phyloP scores from a whole-genome alignment of 2,888 invertebrate species.

The Cataglyphis altisquamis region DNA sequence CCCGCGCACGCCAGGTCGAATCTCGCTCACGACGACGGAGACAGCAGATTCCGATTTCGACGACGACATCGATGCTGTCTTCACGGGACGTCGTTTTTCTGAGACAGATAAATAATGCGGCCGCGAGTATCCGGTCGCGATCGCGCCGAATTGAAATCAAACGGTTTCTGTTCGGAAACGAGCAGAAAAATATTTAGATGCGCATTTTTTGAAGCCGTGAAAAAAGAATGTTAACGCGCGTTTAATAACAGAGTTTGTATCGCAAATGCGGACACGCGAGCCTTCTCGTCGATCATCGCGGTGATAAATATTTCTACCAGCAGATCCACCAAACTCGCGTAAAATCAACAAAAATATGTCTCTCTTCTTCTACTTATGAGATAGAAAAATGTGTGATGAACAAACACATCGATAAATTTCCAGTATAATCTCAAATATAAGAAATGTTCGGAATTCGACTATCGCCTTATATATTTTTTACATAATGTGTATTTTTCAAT shows the following conservation, averaged over 20 bases:
- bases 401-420: neutral
- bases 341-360: constrained; percentile 68
- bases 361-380: neutral
- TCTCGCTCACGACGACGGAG: constrained; percentile 72
- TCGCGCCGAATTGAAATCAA: neutral
- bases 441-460: neutral
- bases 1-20: constrained; percentile 81
- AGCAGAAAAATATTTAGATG: constrained; percentile 34
- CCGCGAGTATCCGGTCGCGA: neutral
- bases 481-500: neutral
- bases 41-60: constrained; percentile 56
- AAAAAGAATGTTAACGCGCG: constrained; percentile 25
- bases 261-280: constrained; percentile 68
- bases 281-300: constrained; percentile 76
- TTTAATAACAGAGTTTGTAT: constrained; percentile 39
- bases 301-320: constrained; percentile 81
- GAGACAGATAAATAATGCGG: constrained; percentile 16
- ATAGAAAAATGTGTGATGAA: neutral
- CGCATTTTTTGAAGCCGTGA: constrained; percentile 8
- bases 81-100: constrained; percentile 35
- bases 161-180: neutral
- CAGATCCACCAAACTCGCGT: constrained; percentile 47
- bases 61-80: constrained; percentile 58
- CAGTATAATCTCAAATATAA: neutral
- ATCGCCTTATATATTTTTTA: neutral